Conservation (phyloP, 1,140 invertebrate species). For the honey bee (Apis mellifera) region DNA sequence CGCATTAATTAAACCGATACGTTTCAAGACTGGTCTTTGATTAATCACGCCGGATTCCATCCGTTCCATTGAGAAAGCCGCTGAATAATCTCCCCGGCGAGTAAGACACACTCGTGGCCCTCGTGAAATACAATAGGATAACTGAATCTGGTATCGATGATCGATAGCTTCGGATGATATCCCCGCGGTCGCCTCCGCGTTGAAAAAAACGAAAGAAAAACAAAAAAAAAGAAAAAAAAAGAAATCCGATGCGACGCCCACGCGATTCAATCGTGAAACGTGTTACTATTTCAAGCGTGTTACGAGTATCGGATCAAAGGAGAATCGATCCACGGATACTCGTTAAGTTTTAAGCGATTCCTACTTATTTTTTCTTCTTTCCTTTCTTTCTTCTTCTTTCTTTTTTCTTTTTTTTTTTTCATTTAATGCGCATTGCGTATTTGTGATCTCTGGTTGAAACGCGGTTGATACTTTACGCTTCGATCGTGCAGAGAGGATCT, state of each 20-base stretch:
- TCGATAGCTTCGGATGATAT: constrained; percentile 62
- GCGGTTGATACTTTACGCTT: no score
- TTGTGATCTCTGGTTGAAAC: no score
- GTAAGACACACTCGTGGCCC: constrained; percentile 54
- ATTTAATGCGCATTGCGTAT: no score
- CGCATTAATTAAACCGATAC: constrained; percentile 47
- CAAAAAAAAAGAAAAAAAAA: constrained; percentile 28
- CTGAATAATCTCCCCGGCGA: constrained; percentile 35
- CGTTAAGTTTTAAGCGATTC: background rate
- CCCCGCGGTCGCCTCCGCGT: constrained; percentile 27
- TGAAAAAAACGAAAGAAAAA: constrained; percentile 36
- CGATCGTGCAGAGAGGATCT: no score
- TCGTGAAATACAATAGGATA: constrained; percentile 60
- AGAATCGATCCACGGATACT: background rate
- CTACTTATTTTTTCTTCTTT: background rate
- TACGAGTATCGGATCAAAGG: background rate
- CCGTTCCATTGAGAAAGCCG: constrained; percentile 40
- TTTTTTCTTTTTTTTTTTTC: no score
- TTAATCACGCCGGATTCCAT: constrained; percentile 47
- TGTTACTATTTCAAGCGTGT: constrained; percentile 14
- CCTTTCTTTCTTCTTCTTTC: no score
- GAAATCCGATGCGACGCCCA: constrained; percentile 54
- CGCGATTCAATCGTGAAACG: constrained; percentile 32
- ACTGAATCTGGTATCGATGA: constrained; percentile 67
- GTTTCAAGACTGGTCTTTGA: constrained; percentile 43